Evolutionary conservation across 2,113 vertebrate genomes (phyloP).

Genomic region (Hypomesus transpacificus): DNA sequence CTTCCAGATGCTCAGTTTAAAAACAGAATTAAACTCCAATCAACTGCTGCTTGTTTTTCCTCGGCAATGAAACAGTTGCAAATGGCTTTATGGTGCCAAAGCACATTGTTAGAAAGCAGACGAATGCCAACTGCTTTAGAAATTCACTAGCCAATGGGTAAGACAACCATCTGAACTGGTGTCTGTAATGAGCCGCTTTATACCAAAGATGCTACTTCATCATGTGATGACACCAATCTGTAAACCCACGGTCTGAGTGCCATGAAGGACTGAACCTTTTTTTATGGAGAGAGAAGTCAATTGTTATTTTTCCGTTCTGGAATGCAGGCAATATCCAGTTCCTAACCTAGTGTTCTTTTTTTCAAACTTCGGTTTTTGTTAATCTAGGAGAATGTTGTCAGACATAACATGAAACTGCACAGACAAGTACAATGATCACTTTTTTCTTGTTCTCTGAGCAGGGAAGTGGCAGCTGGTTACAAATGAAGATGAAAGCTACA

Average conservation of each 20-base stretch:
- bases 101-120: constrained; percentile 61
- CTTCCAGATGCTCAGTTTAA: constrained; percentile 62
- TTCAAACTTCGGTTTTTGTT: not conserved
- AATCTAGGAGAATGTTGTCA: no score
- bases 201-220: constrained; percentile 38
- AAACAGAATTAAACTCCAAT: constrained; percentile 55
- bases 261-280: no score
- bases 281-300: no score
- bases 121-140: constrained; percentile 65
- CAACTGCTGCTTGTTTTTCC: constrained; percentile 52
- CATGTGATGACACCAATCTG: constrained; percentile 50
- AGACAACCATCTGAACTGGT: constrained; percentile 60
- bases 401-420: not conserved
- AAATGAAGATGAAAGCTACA: not conserved
- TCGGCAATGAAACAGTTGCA: constrained; percentile 54
- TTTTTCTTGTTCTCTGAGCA: not conserved
- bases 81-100: constrained; percentile 64
- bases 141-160: constrained; percentile 47
- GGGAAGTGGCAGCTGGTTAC: not conserved
- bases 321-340: not conserved
- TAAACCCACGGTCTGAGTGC: constrained; percentile 21
- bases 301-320: not conserved
- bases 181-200: constrained; percentile 43
- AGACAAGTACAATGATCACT: not conserved
- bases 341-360: not conserved